Conservation (phyloP, 2,888 invertebrate species). For the Mactromeris polynyma region DNA sequence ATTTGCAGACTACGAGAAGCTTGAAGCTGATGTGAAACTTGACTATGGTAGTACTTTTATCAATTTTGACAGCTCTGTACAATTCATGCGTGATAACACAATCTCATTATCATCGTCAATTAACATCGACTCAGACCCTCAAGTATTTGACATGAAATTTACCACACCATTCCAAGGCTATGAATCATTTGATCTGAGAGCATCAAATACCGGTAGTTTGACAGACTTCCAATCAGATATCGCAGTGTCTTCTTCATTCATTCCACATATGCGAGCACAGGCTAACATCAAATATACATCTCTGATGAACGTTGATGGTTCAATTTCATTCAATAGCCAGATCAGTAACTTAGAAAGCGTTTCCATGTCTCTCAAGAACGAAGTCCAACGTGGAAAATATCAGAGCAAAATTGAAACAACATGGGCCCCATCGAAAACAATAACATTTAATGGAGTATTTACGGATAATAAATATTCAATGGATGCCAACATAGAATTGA, state of each 20-base stretch:
- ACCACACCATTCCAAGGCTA: slow-evolving; percentile 55
- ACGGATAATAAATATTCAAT: slow-evolving; percentile 20
- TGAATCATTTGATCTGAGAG: slow-evolving; percentile 35
- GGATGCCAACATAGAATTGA: slow-evolving; percentile 29
- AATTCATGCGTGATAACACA: slow-evolving; percentile 55
- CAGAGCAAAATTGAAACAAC: slow-evolving; percentile 42
- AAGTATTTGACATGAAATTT: slow-evolving; percentile 28
- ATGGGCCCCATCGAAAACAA: slow-evolving; percentile 48
- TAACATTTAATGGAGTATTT: slow-evolving; percentile 34
- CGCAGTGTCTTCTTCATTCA: slow-evolving; percentile 32
- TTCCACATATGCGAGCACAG: slow-evolving; percentile 35
- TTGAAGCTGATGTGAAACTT: slow-evolving; percentile 53
- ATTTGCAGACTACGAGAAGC: slow-evolving; percentile 45
- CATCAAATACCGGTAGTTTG: slow-evolving; percentile 44
- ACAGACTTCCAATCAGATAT: slow-evolving; percentile 47
- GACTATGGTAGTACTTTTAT: slow-evolving; percentile 23
- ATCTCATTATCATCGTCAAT: slow-evolving; percentile 41
- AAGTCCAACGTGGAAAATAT: slow-evolving; percentile 21
- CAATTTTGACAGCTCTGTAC: slow-evolving; percentile 46
- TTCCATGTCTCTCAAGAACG: slow-evolving; percentile 45
- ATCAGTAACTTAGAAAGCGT: slow-evolving; percentile 59
- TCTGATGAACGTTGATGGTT: slow-evolving; percentile 28
- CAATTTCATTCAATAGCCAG: slow-evolving; percentile 52
- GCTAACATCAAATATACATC: slow-evolving; percentile 39
- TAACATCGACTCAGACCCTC: slow-evolving; percentile 37